Base-by-base conservation (phyloP, 2,888 invertebrate genomes). In the Catotricha subobsoleta region DNA sequence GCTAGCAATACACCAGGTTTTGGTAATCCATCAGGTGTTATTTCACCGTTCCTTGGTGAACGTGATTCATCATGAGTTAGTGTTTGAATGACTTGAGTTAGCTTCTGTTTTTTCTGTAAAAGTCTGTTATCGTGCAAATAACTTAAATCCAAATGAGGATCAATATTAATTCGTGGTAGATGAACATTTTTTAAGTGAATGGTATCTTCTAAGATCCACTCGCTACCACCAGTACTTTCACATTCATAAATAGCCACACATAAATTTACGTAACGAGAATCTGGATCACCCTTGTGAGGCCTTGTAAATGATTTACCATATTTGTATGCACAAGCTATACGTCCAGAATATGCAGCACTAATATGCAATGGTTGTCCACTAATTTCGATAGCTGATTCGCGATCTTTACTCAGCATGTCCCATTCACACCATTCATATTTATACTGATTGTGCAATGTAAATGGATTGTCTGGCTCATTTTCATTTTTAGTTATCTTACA, bases 221-320 rank as follows among this genome's bases (percentile, higher is more conserved):
- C 83, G 29, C 81, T 80, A 43, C 87, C 95, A 38, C 92, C 98
- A 6, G 94, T 94, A 48, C 95, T 95, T 65, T 98, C 98, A 59
- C 98, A 99, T 60, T 98, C 98, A 65, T 94, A 97, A 48, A 98
- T 94, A 34, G 92, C 90, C 7, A 98, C 91, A 62, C 84, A 83
- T 1, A 90, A 67, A 59, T 90, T 88, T 19, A 90, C 86, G 58
- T 81, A 90, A 42, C 88, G 71, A 1, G 83, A 83, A 46, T 80
- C 77, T 1, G 77, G 77, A 58, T 80, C 77, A 48, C 68, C 72
- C 51, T 75, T 75, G 36, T 80, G 80, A 1, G 79, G 79, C 0
- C 87, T 68, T 0, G 87, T 86, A 58, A 88, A 88, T 10, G 87
- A 87, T 47, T 83, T 79, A 1, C 90, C 88, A 54, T 87, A 82